Base-by-base conservation (phyloP, 2,888 invertebrate genomes). In the Torymus aiolomorphi region DNA sequence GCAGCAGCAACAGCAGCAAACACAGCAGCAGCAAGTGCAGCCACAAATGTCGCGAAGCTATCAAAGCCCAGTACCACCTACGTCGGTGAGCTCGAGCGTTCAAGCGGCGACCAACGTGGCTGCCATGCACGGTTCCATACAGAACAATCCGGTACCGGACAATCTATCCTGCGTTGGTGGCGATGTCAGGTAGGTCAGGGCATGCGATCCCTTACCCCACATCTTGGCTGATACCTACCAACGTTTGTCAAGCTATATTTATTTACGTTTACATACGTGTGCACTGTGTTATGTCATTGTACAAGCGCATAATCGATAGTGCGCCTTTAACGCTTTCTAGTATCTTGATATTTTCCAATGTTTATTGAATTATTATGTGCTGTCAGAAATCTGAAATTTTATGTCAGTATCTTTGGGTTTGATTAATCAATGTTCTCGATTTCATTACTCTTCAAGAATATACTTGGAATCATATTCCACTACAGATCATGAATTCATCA, bases 121-220 rank as follows among this genome's bases (percentile, higher is more conserved):
- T 67, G 83, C 87, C 57, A 86, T 89, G 82, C 88, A 89, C 73
- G 88, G 89, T 80, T 87, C 88, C 76, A 86, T 89, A 80, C 89
- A 89, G 83, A 89, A 89, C 83, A 89, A 88, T 83, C 88, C 88
- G 63, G 90, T 90, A 83, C 89, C 91, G 73, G 92, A 92, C 87
- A 91, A 91, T 76, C 87, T 93, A 72, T 91, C 92, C 79, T 92
- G 92, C 82, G 92, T 93, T 82, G 92, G 92, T 82, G 92, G 92
- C 63, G 93, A 93, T 87, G 93, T 93, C 82, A 91, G 93, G 87
- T 93, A 90, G 87, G 91, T 71, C 20, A 85, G 82, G 85, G 88
- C 86, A 88, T 86, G 86, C 82, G 83, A 66, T 3, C 24, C 24
- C 24, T 24, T 66, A 5, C 20, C 51, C 3, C 49, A 65, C 12